These are phyloP conservation scores for Microplitis deprimator DNA, from an alignment of 2,888 invertebrate species.

Conservation along the genomic window DNA sequence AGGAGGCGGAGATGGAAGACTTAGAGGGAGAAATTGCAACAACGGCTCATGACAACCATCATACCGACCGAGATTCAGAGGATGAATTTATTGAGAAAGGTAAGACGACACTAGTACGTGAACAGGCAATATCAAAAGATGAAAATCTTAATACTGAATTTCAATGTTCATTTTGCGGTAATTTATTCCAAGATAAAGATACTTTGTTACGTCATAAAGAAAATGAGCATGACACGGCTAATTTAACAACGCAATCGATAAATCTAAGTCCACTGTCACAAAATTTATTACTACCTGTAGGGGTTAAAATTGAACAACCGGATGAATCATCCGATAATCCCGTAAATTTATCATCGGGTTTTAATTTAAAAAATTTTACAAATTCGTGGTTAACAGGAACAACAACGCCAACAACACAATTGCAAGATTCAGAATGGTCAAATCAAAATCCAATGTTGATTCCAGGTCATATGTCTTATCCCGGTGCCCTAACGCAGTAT, in stretches of 20 bases:
- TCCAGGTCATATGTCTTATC: conserved; percentile 61
- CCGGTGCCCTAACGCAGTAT: conserved; percentile 63
- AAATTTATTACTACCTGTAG: conserved; percentile 44
- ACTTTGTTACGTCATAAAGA: conserved; percentile 62
- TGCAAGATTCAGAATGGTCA: conserved; percentile 51
- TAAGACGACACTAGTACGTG: conserved; percentile 56
- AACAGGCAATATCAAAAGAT: conserved; percentile 59
- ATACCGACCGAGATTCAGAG: not conserved
- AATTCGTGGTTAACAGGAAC: conserved; percentile 60
- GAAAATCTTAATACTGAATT: conserved; percentile 65
- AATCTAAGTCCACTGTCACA: conserved; percentile 39
- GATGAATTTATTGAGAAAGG: conserved; percentile 38
- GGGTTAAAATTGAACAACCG: conserved; percentile 57
- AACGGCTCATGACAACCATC: not conserved
- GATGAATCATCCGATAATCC: conserved; percentile 62
- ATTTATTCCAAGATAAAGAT: conserved; percentile 61
- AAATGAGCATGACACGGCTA: conserved; percentile 60
- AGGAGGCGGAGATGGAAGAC: conserved; percentile 40
- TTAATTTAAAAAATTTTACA: conserved; percentile 66
- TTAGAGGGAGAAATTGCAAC: not conserved
- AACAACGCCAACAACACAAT: conserved; percentile 54
- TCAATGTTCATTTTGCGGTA: conserved; percentile 66
- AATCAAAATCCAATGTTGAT: conserved; percentile 44
- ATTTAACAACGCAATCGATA: conserved; percentile 31
- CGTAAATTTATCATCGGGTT: conserved; percentile 63